These are phyloP conservation scores for Lytechinus pictus DNA, from an alignment of 35 echinoderm and acorn worm genomes.

Conservation along the genomic window DNA sequence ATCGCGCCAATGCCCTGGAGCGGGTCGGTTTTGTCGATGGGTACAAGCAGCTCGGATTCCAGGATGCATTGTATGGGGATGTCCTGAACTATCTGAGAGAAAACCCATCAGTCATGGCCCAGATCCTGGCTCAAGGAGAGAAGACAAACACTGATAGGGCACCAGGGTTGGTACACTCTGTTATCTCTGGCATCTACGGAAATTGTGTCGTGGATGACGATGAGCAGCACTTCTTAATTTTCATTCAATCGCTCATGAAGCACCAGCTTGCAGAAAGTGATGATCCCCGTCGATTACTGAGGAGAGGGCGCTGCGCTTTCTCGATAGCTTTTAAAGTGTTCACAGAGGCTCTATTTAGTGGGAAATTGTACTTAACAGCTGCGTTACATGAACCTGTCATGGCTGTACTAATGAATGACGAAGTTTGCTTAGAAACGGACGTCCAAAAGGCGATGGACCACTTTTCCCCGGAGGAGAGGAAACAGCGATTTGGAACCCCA, in stretches of 20 bases:
- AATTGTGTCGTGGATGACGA: constrained; percentile 90
- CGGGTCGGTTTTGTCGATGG: constrained; percentile 81
- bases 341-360: constrained; percentile 83
- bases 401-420: constrained; percentile 92
- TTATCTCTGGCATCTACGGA: constrained; percentile 89
- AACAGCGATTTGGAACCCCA: constrained; percentile 72
- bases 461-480: constrained; percentile 80
- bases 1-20: constrained; percentile 91
- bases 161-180: constrained; percentile 50
- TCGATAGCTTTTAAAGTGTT: constrained; percentile 80
- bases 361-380: constrained; percentile 90
- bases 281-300: constrained; percentile 82
- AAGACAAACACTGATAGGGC: constrained; percentile 41
- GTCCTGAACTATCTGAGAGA: constrained; percentile 77
- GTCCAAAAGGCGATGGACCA: constrained; percentile 76
- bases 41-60: constrained; percentile 78
- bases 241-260: constrained; percentile 84
- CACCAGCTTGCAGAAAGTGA: constrained; percentile 75
- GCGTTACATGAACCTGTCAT: constrained; percentile 96
- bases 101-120: constrained; percentile 68
- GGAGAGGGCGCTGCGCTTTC: constrained; percentile 82
- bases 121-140: constrained; percentile 79
- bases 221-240: constrained; percentile 69
- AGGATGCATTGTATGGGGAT: constrained; percentile 86
- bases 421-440: constrained; percentile 82